A percentile compares a stretch with the other conserved stretches of the same genome.
phyloP scores from a whole-genome alignment of 2,888 invertebrate genomes.

The Scotopteryx bipunctaria region DNA sequence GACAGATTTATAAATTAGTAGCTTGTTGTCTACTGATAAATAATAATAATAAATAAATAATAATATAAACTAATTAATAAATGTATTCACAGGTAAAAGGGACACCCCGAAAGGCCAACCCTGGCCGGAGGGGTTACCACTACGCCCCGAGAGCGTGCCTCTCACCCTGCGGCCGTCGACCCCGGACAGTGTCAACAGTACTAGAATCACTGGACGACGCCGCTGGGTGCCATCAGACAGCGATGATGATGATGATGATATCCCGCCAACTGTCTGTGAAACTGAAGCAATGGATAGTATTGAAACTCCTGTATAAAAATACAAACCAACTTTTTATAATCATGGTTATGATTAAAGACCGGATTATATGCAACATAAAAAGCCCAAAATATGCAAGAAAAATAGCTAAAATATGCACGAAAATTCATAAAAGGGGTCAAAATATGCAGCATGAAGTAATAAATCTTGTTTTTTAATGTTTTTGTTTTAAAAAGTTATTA shows the following conservation, averaged over 20 bases:
- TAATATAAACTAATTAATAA: neutral
- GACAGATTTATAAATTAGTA: neutral
- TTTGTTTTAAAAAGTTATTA: no score
- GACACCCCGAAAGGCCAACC: slow-evolving; percentile 28
- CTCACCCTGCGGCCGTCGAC: neutral
- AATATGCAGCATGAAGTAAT: no score
- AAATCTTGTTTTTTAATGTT: no score
- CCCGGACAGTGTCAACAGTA: neutral
- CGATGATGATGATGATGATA: slow-evolving; percentile 19
- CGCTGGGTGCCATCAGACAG: no score
- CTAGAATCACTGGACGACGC: no score
- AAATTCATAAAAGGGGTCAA: no score
- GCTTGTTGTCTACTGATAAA: neutral
- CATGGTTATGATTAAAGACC: no score
- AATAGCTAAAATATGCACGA: no score
- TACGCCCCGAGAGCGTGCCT: slow-evolving; percentile 15
- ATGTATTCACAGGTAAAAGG: slow-evolving; percentile 11
- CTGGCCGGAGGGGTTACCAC: slow-evolving; percentile 20
- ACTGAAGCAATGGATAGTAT: slow-evolving; percentile 32
- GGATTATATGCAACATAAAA: no score
- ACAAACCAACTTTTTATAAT: neutral
- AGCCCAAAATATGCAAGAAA: no score
- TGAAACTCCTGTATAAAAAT: slow-evolving; percentile 31
- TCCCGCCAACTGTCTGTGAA: slow-evolving; percentile 28
- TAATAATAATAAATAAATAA: no score